phyloP scores from a whole-genome alignment of 2,113 vertebrate genomes.

The Gadus chalcogrammus region DNA sequence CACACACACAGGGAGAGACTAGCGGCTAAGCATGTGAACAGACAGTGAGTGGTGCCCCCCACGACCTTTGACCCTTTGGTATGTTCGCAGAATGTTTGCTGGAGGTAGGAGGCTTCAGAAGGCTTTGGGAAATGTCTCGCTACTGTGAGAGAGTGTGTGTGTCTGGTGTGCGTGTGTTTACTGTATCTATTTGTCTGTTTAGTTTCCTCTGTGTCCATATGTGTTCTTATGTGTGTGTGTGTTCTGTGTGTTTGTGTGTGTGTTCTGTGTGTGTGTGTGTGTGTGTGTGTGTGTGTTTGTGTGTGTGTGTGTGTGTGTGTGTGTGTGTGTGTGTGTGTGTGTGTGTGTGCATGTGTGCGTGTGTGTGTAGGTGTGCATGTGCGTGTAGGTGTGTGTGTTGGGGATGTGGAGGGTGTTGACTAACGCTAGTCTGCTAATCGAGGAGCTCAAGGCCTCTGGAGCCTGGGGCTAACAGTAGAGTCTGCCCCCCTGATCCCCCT shows the following conservation, averaged over 20 bases:
- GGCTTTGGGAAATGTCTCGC: slow-evolving; percentile 69
- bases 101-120: slow-evolving; percentile 60
- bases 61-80: slow-evolving; percentile 50
- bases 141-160: slow-evolving; percentile 48
- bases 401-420: slow-evolving; percentile 73
- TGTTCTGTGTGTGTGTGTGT: neutral
- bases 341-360: slow-evolving; percentile 15
- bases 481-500: slow-evolving; percentile 58
- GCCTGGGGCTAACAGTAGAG: slow-evolving; percentile 65
- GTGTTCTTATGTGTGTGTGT: slow-evolving; percentile 32
- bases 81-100: slow-evolving; percentile 50
- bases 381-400: slow-evolving; percentile 59
- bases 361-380: slow-evolving; percentile 49
- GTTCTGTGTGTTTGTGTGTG: neutral
- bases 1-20: too few species aligned
- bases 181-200: slow-evolving; percentile 15
- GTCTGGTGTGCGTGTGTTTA: slow-evolving; percentile 33
- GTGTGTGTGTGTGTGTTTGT: neutral
- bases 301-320: neutral
- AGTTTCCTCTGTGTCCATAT: slow-evolving; percentile 20
- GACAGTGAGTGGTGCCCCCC: slow-evolving; percentile 31
- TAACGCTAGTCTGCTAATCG: slow-evolving; percentile 74
- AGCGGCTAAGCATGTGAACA: slow-evolving; percentile 36
- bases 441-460: slow-evolving; percentile 67
- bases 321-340: slow-evolving; percentile 11